phyloP scores from a whole-genome alignment of 1,140 invertebrate species.

The Euwallacea similis region DNA sequence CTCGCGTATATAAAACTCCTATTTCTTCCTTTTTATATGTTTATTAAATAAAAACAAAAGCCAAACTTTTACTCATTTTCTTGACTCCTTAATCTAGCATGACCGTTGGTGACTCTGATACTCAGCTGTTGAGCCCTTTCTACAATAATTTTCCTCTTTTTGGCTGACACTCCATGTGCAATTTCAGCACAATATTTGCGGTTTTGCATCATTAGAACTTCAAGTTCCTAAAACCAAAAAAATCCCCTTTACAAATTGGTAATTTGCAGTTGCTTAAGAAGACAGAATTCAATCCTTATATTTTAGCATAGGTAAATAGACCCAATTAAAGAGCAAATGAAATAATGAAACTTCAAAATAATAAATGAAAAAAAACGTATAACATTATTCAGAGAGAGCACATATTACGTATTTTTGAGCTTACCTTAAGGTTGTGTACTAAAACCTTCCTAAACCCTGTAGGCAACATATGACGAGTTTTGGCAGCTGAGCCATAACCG shows the following conservation, averaged over 20 bases:
- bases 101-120: slow-evolving; percentile 93
- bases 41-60: slow-evolving; percentile 8
- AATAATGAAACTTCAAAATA: neutral
- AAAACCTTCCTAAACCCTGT: slow-evolving; percentile 95
- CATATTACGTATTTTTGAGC: slow-evolving; percentile 32
- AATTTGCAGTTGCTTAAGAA: neutral
- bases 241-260: neutral
- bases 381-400: neutral
- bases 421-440: slow-evolving; percentile 77
- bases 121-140: slow-evolving; percentile 95
- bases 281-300: too few relatives aligned
- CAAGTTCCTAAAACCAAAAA: slow-evolving; percentile 79
- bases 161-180: slow-evolving; percentile 93
- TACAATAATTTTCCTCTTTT: slow-evolving; percentile 94
- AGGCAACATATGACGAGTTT: slow-evolving; percentile 93
- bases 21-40: neutral
- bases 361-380: neutral
- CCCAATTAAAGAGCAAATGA: too few relatives aligned
- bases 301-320: too few relatives aligned
- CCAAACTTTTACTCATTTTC: slow-evolving; percentile 86
- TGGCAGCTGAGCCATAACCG: slow-evolving; percentile 96
- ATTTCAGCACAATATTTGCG: slow-evolving; percentile 97
- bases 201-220: slow-evolving; percentile 99
- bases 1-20: too few relatives aligned
- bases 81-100: slow-evolving; percentile 94